These are phyloP conservation scores for Phylloscopus trochiloides DNA, from an alignment of 2,113 vertebrate genomes.

Conservation along the genomic window DNA sequence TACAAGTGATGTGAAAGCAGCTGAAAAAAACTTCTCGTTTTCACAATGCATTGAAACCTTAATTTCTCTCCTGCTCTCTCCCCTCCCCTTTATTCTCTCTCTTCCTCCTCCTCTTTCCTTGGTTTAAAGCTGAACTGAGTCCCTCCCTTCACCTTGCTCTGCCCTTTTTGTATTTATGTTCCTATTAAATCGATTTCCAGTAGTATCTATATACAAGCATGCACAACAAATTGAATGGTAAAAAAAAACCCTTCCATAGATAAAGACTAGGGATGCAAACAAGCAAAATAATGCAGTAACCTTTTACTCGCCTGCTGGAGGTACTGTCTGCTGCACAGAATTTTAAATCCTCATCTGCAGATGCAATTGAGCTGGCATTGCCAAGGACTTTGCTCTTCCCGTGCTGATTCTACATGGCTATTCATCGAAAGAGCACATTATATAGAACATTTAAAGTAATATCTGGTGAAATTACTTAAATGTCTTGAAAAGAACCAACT, in stretches of 20 bases:
- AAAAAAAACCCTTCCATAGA: conserved; percentile 29
- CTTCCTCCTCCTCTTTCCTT: conserved; percentile 5
- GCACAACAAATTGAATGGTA: conserved; percentile 41
- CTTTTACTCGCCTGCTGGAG: conserved; percentile 82
- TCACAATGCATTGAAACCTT: conserved; percentile 36
- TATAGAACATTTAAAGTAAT: conserved; percentile 64
- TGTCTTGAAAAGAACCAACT: conserved; percentile 54
- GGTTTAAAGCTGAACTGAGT: conserved; percentile 63
- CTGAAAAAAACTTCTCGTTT: conserved; percentile 45
- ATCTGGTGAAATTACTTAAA: conserved; percentile 66
- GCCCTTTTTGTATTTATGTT: conserved; percentile 72
- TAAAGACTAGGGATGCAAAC: conserved; percentile 72
- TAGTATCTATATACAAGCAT: conserved; percentile 60
- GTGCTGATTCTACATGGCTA: conserved; percentile 66
- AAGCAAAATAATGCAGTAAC: conserved; percentile 79
- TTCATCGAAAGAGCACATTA: conserved; percentile 63
- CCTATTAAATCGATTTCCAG: conserved; percentile 66
- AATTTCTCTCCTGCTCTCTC: conserved; percentile 38
- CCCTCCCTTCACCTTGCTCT: conserved; percentile 74
- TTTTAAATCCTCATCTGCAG: conserved; percentile 83
- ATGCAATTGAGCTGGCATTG: conserved; percentile 77
- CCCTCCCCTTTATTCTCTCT: conserved; percentile 8
- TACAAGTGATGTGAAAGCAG: conserved; percentile 29
- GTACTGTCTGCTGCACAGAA: conserved; percentile 81
- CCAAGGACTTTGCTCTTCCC: conserved; percentile 74